Evolutionary conservation across 2,888 invertebrate genomes (phyloP).

Genomic region (Apeira syringaria): DNA sequence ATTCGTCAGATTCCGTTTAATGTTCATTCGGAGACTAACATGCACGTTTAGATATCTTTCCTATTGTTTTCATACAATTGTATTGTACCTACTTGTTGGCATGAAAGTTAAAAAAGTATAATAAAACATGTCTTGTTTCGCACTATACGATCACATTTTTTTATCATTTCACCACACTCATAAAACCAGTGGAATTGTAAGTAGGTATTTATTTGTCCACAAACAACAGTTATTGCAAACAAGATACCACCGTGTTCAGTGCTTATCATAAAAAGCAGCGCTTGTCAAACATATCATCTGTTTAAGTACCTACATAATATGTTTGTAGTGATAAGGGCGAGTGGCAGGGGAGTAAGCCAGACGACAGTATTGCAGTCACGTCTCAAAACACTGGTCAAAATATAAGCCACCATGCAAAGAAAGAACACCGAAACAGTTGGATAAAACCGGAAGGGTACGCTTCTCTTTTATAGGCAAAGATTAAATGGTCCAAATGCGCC

Average conservation of each 20-base stretch:
- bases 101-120: too few relatives aligned
- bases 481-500: too few relatives aligned
- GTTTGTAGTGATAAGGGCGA: slow-evolving; percentile 5
- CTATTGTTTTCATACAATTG: too few relatives aligned
- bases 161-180: slow-evolving; percentile 13
- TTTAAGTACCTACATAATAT: neutral
- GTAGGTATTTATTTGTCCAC: slow-evolving; percentile 30
- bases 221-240: slow-evolving; percentile 11
- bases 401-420: too few relatives aligned
- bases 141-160: too few relatives aligned
- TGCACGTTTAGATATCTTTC: too few relatives aligned
- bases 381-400: neutral
- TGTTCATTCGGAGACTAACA: too few relatives aligned
- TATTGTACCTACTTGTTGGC: too few relatives aligned
- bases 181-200: slow-evolving; percentile 35
- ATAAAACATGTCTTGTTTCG: too few relatives aligned
- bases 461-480: too few relatives aligned
- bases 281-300: slow-evolving; percentile 6
- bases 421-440: neutral
- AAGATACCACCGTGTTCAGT: slow-evolving; percentile 8
- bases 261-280: slow-evolving; percentile 14
- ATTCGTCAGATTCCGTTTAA: too few relatives aligned
- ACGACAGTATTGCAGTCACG: slow-evolving; percentile 1
- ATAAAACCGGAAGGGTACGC: too few relatives aligned
- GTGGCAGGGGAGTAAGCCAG: neutral